Evolutionary conservation across 2,113 vertebrate species (phyloP), one percentile per base, ranked within the genome.

Genomic region (Hemibagrus wyckioides): DNA sequence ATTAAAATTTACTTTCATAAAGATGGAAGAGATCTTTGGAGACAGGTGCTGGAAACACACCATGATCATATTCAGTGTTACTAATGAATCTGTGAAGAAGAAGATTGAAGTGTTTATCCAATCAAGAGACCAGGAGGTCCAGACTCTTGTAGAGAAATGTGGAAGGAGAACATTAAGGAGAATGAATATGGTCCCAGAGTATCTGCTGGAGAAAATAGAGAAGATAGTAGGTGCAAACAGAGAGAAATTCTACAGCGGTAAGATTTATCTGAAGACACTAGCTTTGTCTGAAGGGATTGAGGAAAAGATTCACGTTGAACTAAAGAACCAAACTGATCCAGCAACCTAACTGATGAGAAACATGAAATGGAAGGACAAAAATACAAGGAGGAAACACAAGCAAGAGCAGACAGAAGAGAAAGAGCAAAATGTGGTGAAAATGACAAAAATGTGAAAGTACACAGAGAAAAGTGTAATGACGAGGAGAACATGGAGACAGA

Each of bases 81-180:
- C 21, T 59, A 7, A 25, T 59, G 57, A 59, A 59, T 19, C 3
- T 56, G 21, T 6, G 23, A 25, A 25, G 23, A 25, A 59, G 57
- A 59, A 59, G 4, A 59, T 59, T 59, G 21, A 25, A 23, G 57
- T 25, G 21, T 59, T 59, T 59, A 59, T 59, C 21, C 21, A 59
- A 59, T 59, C 57, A 59, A 4, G 21, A 25, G 57, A 59, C 57
- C 57, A 23, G 6, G 57, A 59, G 23, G 6, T 59, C 57, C 57
- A 59, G 57, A 59, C 6, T 25, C 67, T 88, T 90, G 57, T 25
- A 59, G 41, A 82, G 41, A 85, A 85, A 50, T 84, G 30, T 80
- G 85, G 36, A 15, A 57, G 17, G n/a, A 80, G 50, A n/a, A 73
- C 69, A 6, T 13, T 59, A 23, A 25, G 56, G 56, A 59, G 3